These are phyloP conservation scores for Botia kubotai DNA, from an alignment of 2,797 vertebrate genomes.

Conservation along the genomic window DNA sequence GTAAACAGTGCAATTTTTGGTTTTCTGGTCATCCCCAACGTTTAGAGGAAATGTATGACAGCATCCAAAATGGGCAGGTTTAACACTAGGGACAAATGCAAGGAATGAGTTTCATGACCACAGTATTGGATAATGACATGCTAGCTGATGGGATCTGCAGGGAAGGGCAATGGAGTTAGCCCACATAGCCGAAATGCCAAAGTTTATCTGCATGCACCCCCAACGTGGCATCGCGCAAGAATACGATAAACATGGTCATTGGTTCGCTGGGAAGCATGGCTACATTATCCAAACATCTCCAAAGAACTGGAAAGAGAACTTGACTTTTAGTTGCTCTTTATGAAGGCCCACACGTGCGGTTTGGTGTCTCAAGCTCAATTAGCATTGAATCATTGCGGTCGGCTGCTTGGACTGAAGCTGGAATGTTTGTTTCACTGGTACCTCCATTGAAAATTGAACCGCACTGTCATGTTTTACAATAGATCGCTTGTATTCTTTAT, in stretches of 20 bases:
- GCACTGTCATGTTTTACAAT: constrained; percentile 11
- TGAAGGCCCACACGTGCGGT: constrained; percentile 65
- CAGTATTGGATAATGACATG: constrained; percentile 81
- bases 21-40: constrained; percentile 81
- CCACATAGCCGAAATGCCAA: constrained; percentile 67
- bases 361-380: constrained; percentile 79
- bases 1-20: constrained; percentile 82
- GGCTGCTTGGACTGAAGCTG: constrained; percentile 64
- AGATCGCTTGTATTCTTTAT: background rate
- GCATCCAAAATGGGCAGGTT: constrained; percentile 81
- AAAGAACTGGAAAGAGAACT: constrained; percentile 66
- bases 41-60: constrained; percentile 77
- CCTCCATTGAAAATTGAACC: constrained; percentile 7
- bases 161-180: constrained; percentile 67
- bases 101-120: constrained; percentile 77
- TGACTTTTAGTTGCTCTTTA: constrained; percentile 43
- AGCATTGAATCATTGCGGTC: constrained; percentile 70
- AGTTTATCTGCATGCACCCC: constrained; percentile 59
- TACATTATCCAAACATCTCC: constrained; percentile 69
- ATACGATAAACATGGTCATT: constrained; percentile 26
- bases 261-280: constrained; percentile 60
- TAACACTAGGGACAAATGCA: constrained; percentile 82
- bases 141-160: constrained; percentile 71
- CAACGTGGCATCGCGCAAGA: constrained; percentile 40
- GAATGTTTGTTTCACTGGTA: constrained; percentile 51